These are phyloP conservation scores for Agapornis roseicollis DNA, from an alignment of 2,113 vertebrate genomes.

Conservation along the genomic window DNA sequence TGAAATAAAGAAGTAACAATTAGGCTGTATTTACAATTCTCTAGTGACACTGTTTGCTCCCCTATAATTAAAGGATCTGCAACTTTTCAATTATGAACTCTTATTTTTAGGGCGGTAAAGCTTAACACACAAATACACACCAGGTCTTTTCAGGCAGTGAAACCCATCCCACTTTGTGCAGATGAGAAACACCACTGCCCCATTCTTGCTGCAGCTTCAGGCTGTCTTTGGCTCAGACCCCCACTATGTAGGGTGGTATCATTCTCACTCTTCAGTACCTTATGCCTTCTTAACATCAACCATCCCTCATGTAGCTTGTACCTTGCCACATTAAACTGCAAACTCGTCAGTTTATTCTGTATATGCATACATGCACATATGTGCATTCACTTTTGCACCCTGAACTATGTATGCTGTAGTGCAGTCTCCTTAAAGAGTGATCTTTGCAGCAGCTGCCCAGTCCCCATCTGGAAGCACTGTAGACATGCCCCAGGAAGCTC, in stretches of 20 bases:
- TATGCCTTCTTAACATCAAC: rapidly evolving
- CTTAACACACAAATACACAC: background rate
- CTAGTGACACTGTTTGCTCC: background rate
- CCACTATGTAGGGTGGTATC: rapidly evolving
- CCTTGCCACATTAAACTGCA: background rate
- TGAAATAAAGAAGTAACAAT: conserved; percentile 24
- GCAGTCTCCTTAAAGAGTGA: background rate
- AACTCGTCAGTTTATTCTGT: background rate
- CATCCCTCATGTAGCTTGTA: background rate
- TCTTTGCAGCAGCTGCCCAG: background rate
- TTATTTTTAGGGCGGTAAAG: conserved; percentile 7
- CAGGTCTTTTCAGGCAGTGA: background rate
- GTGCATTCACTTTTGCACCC: rapidly evolving
- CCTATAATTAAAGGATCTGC: conserved; percentile 20
- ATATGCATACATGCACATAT: no score
- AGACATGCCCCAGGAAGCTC: background rate
- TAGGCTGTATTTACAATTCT: conserved; percentile 24
- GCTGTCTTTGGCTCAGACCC: rapidly evolving
- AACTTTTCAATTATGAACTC: background rate
- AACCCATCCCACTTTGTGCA: background rate
- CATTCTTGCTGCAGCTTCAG: background rate
- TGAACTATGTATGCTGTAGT: rapidly evolving
- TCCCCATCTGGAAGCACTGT: background rate
- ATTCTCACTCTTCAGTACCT: rapidly evolving
- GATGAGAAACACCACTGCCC: background rate